Evolutionary conservation across 1,140 invertebrate species (phyloP).

Genomic region (Bicyclus anynana): DNA sequence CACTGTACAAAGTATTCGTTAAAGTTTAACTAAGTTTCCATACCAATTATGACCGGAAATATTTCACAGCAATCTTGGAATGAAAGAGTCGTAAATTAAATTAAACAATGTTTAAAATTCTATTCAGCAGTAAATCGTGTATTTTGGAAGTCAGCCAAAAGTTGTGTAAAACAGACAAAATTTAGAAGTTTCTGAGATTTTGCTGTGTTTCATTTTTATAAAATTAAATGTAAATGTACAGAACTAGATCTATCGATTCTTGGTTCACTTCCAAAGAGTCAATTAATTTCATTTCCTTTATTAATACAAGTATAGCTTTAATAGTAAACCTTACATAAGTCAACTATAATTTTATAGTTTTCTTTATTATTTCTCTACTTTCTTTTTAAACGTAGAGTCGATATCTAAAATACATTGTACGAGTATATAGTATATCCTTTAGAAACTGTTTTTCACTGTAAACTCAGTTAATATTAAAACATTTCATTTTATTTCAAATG

Average conservation of each 20-base stretch:
- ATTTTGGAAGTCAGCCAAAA: constrained; percentile 18
- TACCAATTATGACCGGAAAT: constrained; percentile 1
- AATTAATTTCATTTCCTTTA: no score
- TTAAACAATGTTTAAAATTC: constrained; percentile 11
- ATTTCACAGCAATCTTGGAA: constrained; percentile 13
- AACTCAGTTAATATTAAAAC: no score
- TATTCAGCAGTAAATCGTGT: constrained; percentile 14
- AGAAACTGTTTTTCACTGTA: no score
- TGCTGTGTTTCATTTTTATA: constrained; percentile 8
- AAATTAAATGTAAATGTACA: constrained; percentile 10
- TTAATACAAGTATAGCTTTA: no score
- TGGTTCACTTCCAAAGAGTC: constrained; percentile 12
- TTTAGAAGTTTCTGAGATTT: constrained; percentile 8
- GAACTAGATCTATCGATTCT: constrained; percentile 8
- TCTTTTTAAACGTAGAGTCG: no score
- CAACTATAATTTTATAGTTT: no score
- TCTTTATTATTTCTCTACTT: no score
- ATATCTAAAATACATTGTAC: no score
- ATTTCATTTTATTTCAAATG: no score
- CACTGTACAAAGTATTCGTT: neutral
- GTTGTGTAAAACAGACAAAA: constrained; percentile 23
- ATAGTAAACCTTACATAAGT: no score
- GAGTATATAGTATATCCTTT: no score
- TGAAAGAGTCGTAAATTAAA: constrained; percentile 4
- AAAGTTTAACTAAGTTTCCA: constrained; percentile 1